These are phyloP conservation scores for Cheilosia urbana DNA, from an alignment of 2,888 invertebrate genomes.

Conservation along the genomic window DNA sequence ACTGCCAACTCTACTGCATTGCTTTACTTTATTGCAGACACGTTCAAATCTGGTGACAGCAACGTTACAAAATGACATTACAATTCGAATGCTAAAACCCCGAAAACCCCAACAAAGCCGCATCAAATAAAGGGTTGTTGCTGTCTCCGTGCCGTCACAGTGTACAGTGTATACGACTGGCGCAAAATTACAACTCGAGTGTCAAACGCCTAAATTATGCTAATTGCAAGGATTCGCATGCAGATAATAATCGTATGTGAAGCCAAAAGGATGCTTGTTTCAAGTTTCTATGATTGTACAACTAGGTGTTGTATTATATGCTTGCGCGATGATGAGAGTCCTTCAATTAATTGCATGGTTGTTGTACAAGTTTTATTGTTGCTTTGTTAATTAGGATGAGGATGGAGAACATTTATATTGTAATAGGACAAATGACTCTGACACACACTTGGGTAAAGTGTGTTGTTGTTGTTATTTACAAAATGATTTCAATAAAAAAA, in stretches of 20 bases:
- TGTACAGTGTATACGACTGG: not conserved
- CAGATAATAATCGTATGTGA: constrained; percentile 45
- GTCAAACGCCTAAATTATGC: constrained; percentile 71
- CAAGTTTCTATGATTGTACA: constrained; percentile 60
- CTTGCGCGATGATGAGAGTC: constrained; percentile 34
- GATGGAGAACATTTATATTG: not conserved
- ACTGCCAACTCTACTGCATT: constrained; percentile 32
- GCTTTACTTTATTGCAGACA: constrained; percentile 39
- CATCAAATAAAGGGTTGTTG: constrained; percentile 45
- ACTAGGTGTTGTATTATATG: constrained; percentile 60
- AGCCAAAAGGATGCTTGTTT: constrained; percentile 56
- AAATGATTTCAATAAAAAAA: not conserved
- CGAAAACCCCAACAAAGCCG: constrained; percentile 30
- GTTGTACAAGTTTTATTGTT: constrained; percentile 36
- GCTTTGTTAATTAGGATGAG: constrained; percentile 34
- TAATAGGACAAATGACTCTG: not conserved
- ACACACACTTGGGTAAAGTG: constrained; percentile 30
- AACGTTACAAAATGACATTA: constrained; percentile 30
- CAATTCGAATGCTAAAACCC: constrained; percentile 37
- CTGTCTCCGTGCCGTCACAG: constrained; percentile 9
- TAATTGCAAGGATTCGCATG: constrained; percentile 72
- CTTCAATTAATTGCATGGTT: constrained; percentile 56
- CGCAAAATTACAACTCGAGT: constrained; percentile 44
- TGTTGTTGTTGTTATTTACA: constrained; percentile 30
- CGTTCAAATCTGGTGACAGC: constrained; percentile 33